Percentiles rank a stretch among this genome's conserved stretches.
These are phyloP conservation scores for Tapera naevia DNA, from an alignment of 2,797 vertebrate genomes.

Conservation along the genomic window DNA sequence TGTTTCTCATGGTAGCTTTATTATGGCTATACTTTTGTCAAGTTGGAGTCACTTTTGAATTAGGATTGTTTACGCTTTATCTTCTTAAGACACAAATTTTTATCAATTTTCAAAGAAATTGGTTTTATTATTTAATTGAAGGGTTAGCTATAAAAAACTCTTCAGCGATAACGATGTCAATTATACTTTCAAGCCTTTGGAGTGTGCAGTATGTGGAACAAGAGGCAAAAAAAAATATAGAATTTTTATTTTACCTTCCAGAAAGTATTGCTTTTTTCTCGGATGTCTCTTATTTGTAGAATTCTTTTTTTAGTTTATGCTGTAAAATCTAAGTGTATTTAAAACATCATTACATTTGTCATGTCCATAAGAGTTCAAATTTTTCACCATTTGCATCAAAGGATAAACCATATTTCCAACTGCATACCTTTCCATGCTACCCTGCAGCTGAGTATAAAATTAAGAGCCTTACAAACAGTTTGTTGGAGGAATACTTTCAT, in stretches of 20 bases:
- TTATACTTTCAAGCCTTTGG: background rate
- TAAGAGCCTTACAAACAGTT: background rate
- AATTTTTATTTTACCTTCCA: background rate
- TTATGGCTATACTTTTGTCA: background rate
- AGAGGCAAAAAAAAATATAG: background rate
- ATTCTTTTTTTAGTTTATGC: background rate
- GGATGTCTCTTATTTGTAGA: background rate
- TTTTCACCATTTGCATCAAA: background rate
- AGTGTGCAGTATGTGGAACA: background rate
- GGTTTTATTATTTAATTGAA: background rate
- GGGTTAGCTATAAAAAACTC: background rate
- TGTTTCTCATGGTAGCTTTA: background rate
- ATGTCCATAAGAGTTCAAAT: background rate
- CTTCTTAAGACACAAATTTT: background rate
- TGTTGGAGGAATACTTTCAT: background rate
- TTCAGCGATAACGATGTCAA: background rate
- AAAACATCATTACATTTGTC: background rate
- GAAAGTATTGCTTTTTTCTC: background rate
- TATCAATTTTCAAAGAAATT: background rate
- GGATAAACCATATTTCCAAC: background rate
- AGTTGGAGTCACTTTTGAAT: background rate
- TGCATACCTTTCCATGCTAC: background rate
- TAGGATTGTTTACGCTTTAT: background rate
- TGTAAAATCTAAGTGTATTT: background rate
- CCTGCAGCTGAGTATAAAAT: background rate